A percentile compares a stretch with the other conserved stretches of the same genome.
phyloP scores from a whole-genome alignment of 2,797 vertebrate species.

The Parotocinclus haroldoi region DNA sequence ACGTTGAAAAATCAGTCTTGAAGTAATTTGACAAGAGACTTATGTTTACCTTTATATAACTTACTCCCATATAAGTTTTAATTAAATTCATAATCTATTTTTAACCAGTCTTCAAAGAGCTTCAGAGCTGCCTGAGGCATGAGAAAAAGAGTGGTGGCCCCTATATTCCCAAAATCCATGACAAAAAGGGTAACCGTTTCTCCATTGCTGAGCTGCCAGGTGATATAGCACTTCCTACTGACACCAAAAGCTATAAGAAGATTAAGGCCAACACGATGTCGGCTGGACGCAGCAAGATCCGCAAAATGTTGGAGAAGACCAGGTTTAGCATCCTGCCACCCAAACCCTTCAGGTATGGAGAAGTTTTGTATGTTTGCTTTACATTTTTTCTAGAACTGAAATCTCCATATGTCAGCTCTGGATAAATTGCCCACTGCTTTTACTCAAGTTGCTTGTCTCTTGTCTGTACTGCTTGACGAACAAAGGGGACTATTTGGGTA shows the following conservation, averaged over 20 bases:
- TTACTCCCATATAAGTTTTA: too few species aligned
- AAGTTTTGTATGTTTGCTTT: too few species aligned
- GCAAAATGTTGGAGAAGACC: slow-evolving; percentile 95
- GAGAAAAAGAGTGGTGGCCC: slow-evolving; percentile 88
- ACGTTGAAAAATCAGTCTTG: too few species aligned
- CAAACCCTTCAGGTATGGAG: slow-evolving; percentile 44
- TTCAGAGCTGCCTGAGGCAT: slow-evolving; percentile 83
- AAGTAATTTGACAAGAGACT: too few species aligned
- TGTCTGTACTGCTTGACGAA: slow-evolving; percentile 60
- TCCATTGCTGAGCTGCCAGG: slow-evolving; percentile 92
- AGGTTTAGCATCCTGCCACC: slow-evolving; percentile 94
- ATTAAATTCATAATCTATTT: too few species aligned
- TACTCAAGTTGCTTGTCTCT: slow-evolving; percentile 53
- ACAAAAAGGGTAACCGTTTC: slow-evolving; percentile 92
- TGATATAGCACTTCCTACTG: slow-evolving; percentile 87
- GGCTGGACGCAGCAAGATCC: slow-evolving; percentile 92
- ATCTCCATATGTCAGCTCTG: background rate
- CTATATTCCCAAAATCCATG: slow-evolving; percentile 94
- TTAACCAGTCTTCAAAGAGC: slow-evolving; percentile 88
- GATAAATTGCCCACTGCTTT: slow-evolving; percentile 5
- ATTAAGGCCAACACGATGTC: slow-evolving; percentile 96
- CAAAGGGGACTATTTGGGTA: slow-evolving; percentile 38
- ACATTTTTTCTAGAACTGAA: too few species aligned
- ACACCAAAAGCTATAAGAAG: slow-evolving; percentile 88
- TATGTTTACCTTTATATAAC: too few species aligned